Evolutionary conservation across 1,140 invertebrate species (phyloP), one percentile per base, ranked within the genome.

Genomic region (Drosophila ironensis): DNA sequence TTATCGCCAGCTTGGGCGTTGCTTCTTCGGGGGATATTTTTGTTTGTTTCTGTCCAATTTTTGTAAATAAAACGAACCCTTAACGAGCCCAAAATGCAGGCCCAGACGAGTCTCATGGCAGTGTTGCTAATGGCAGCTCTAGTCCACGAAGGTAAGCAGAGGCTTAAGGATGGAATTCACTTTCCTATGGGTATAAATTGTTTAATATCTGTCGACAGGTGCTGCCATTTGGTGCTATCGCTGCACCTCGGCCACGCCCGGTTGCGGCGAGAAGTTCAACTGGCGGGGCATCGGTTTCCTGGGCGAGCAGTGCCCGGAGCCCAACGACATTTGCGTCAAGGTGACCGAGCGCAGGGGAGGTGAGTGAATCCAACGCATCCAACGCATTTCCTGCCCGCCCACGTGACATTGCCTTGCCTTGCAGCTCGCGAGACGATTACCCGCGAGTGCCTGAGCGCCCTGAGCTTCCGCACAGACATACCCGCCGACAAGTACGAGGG

Each of bases 401-500:
- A 46, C 17, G 22, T 54, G 22, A 1, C 7, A 8, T 11, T 0
- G 28, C 1, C 11, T 20, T 0, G 6, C 1, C 71, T 93, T 93
- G 51, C 84, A 97, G 96, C 94, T 38, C 93, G 95, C 78, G 93
- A 93, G 81, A 91, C 96, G 0, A 95, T 98, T 16, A 98, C 95
- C 0, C 92, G 97, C 76, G 95, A 96, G 76, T 98, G 97, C 90
- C 86, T 98, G 2, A 98, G 96, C 76, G 93, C 94, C 7, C 90
- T 98, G 9, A 93, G 92, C 81, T 93, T 93, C 40, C 91, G 96
- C 48, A 95, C 94, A 17, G 97, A 98, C 82, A 95, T 98, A 71
- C 97, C 97, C n/a, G 96, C 96, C 1, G 97, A 98, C 91, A 94
- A 94, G 59, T 97, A 97, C 90, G 96, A 97, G 91, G 97, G 97